Evolutionary conservation across 2,888 invertebrate genomes (phyloP).

Genomic region (Calameuta idolon): DNA sequence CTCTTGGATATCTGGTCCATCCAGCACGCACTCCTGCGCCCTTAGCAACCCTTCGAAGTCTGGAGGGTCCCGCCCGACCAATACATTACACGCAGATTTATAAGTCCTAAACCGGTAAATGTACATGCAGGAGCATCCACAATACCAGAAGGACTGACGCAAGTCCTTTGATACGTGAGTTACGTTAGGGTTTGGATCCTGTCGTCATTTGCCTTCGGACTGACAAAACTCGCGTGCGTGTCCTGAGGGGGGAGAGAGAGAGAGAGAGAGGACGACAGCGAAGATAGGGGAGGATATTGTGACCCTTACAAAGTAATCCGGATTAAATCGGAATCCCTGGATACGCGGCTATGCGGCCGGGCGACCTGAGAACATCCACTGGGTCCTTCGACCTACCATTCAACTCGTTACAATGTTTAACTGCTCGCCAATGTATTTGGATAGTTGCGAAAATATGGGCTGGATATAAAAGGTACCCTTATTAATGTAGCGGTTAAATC

Average conservation of each 20-base stretch:
- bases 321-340: constrained; percentile 63
- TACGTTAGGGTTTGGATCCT: background rate
- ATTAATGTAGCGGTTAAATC: background rate
- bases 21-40: background rate
- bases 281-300: constrained; percentile 61
- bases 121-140: background rate
- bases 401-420: constrained; percentile 51
- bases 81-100: constrained; percentile 20
- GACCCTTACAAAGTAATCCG: constrained; percentile 66
- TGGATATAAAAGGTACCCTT: background rate
- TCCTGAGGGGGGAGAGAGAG: constrained; percentile 7
- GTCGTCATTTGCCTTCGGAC: background rate
- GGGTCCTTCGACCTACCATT: constrained; percentile 36
- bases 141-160: background rate
- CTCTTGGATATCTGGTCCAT: background rate
- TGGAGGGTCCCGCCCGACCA: background rate
- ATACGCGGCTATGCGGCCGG: constrained; percentile 58
- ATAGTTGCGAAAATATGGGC: background rate
- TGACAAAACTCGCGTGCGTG: background rate
- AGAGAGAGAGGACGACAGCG: constrained; percentile 35
- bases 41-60: background rate
- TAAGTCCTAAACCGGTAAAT: background rate
- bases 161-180: background rate
- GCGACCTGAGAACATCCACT: constrained; percentile 57
- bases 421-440: constrained; percentile 27